phyloP scores from a whole-genome alignment of 2,888 invertebrate species.

The Tetrapedia diversipes region DNA sequence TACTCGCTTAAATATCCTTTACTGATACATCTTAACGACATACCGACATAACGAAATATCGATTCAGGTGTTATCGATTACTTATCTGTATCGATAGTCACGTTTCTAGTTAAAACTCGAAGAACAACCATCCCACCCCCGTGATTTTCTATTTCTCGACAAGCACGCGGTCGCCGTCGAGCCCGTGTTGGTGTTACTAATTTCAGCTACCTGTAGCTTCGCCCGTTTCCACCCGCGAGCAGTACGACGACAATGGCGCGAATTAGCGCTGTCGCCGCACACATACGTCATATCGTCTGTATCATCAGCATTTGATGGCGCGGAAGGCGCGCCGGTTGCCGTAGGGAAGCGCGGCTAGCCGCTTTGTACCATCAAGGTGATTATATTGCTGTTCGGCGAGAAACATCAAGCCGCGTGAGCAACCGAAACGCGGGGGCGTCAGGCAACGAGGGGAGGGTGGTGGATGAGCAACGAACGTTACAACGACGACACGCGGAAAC shows the following conservation, averaged over 20 bases:
- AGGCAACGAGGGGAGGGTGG: no score
- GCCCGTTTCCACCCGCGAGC: constrained; percentile 71
- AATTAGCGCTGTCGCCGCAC: constrained; percentile 76
- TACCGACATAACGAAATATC: no score
- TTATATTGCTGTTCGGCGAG: constrained; percentile 80
- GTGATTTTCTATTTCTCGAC: constrained; percentile 36
- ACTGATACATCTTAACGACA: no score
- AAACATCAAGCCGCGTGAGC: constrained; percentile 75
- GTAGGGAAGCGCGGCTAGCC: constrained; percentile 69
- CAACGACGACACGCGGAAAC: constrained; percentile 45
- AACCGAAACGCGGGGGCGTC: no score
- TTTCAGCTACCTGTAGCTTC: constrained; percentile 77
- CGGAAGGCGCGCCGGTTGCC: constrained; percentile 70
- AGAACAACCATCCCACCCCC: no score
- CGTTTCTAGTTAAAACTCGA: no score
- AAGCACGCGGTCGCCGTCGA: no score
- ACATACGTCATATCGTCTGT: constrained; percentile 80
- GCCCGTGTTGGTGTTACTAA: no score
- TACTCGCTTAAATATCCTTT: no score
- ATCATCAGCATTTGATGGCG: constrained; percentile 81
- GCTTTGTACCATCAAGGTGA: constrained; percentile 82
- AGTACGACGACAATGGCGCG: constrained; percentile 77
- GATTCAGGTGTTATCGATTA: no score
- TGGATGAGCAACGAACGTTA: constrained; percentile 69
- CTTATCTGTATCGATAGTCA: no score